Conservation (phyloP, 1,140 invertebrate species). For the Sitobion miscanthi region DNA sequence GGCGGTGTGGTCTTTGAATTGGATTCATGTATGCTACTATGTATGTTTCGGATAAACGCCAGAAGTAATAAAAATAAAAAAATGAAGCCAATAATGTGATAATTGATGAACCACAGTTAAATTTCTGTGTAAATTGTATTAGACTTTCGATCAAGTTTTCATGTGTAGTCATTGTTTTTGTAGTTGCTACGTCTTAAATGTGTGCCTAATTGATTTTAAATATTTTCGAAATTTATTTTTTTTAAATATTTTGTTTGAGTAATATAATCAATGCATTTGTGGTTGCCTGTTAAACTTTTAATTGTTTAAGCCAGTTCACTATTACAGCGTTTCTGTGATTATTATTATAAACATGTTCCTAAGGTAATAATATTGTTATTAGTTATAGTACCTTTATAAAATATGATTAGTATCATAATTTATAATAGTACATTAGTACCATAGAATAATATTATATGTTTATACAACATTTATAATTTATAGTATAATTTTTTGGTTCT, state of each 20-base stretch:
- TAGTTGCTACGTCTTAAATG: not conserved
- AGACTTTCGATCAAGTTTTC: not conserved
- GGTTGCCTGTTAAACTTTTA: not conserved
- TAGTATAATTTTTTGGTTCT: too few species aligned
- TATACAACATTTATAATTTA: too few species aligned
- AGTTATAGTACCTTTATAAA: not conserved
- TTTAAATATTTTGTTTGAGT: not conserved
- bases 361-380: not conserved
- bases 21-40: not conserved
- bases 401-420: too few species aligned
- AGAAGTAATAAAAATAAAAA: not conserved
- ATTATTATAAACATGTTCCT: not conserved
- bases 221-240: not conserved
- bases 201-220: not conserved
- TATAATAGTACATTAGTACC: too few species aligned
- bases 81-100: not conserved
- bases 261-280: not conserved
- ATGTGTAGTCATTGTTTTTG: not conserved
- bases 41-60: not conserved
- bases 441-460: too few species aligned
- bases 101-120: not conserved
- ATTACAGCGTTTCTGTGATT: not conserved
- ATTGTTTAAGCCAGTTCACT: slow-evolving; percentile 3
- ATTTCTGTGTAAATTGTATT: not conserved
- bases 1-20: not conserved